Conservation (phyloP, 1,140 invertebrate species). For the Zaprionus vittiger region DNA sequence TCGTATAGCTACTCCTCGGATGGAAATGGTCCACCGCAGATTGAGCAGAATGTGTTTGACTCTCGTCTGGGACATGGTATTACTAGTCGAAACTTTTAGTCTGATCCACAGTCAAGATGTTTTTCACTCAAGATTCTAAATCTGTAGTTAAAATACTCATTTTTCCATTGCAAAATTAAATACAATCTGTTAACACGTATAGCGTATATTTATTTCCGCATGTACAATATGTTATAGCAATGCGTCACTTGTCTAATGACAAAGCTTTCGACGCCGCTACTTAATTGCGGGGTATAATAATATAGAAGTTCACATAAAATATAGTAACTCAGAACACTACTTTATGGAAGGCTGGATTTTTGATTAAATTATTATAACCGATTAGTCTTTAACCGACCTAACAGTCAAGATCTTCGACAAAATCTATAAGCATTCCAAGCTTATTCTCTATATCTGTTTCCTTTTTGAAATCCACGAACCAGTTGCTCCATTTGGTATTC, state of each 20-base stretch:
- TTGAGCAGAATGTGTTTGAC: constrained; percentile 52
- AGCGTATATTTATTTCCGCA: constrained; percentile 1
- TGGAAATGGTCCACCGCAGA: constrained; percentile 52
- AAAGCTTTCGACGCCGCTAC: background rate
- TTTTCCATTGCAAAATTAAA: background rate
- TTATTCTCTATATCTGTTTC: constrained; percentile 17
- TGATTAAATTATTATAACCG: background rate
- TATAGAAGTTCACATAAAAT: background rate
- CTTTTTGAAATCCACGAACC: background rate
- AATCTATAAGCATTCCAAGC: background rate
- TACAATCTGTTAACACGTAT: background rate
- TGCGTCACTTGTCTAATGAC: background rate
- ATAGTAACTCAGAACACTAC: too few species aligned
- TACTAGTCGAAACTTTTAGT: constrained; percentile 41
- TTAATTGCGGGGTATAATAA: background rate
- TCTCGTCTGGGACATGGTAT: constrained; percentile 48
- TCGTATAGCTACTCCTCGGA: constrained; percentile 60
- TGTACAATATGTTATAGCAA: background rate
- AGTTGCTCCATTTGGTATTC: background rate
- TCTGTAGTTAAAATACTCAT: background rate
- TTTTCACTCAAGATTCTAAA: background rate
- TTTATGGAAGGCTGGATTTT: background rate
- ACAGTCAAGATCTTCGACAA: constrained; percentile 1
- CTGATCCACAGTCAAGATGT: background rate
- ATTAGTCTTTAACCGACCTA: background rate